These are phyloP conservation scores for Podarcis muralis DNA, from an alignment of 2,113 vertebrate species.

Conservation along the genomic window DNA sequence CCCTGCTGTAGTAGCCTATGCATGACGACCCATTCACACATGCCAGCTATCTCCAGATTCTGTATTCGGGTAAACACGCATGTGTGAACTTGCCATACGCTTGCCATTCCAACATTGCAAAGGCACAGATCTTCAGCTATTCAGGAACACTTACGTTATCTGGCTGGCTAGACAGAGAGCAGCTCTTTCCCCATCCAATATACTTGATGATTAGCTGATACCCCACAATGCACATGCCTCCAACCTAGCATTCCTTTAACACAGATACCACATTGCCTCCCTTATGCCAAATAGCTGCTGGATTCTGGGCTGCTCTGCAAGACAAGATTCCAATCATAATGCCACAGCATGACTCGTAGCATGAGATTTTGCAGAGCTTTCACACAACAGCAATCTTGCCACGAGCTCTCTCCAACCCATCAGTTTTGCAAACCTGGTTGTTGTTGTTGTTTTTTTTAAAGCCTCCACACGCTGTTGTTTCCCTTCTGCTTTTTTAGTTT, in stretches of 20 bases:
- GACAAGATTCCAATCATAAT: background rate
- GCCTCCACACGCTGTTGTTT: conserved; percentile 26
- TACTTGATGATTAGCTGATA: fast-evolving
- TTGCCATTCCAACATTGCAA: background rate
- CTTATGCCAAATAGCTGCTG: fast-evolving
- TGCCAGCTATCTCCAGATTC: background rate
- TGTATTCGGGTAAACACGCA: background rate
- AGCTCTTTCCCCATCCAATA: background rate
- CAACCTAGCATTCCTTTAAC: fast-evolving
- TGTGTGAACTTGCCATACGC: background rate
- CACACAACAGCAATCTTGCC: conserved; percentile 1
- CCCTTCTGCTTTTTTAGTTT: conserved; percentile 43
- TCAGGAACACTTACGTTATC: too few relatives aligned
- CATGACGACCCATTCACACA: background rate
- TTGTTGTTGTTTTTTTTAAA: conserved; percentile 8
- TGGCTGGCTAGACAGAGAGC: background rate
- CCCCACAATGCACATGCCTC: fast-evolving
- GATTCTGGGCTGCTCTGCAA: background rate
- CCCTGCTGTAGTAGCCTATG: background rate
- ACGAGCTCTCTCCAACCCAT: background rate
- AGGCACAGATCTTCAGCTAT: background rate
- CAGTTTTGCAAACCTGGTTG: conserved; percentile 27
- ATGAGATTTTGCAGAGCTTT: conserved; percentile 6
- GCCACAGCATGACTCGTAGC: background rate
- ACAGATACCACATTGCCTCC: background rate